Evolutionary conservation across 1,140 invertebrate species (phyloP).

Genomic region (Elymnias hypermnestra): DNA sequence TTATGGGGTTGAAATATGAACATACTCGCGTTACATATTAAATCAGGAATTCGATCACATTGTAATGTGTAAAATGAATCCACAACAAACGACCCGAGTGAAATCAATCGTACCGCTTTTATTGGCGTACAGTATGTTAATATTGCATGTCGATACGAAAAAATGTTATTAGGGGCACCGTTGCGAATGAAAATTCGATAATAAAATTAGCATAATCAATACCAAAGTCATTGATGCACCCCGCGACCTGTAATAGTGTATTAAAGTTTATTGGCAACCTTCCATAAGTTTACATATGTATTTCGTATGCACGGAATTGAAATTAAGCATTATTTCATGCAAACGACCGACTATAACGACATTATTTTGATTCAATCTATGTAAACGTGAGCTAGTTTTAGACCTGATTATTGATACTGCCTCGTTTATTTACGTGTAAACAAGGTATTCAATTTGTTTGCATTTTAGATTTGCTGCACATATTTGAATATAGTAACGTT

Average conservation of each 20-base stretch:
- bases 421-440: slow-evolving; percentile 18
- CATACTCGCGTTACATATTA: too few species aligned
- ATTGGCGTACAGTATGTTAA: slow-evolving; percentile 23
- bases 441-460: neutral
- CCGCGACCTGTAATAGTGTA: slow-evolving; percentile 36
- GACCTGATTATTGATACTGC: slow-evolving; percentile 38
- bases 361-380: slow-evolving; percentile 57
- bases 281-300: slow-evolving; percentile 55
- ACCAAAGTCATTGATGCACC: slow-evolving; percentile 51
- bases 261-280: slow-evolving; percentile 56
- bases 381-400: slow-evolving; percentile 29
- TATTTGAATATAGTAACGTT: too few species aligned
- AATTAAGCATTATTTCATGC: slow-evolving; percentile 67
- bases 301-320: slow-evolving; percentile 55
- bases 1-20: too few species aligned
- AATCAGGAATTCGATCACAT: neutral
- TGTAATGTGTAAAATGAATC: slow-evolving; percentile 1
- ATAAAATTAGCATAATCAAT: slow-evolving; percentile 73
- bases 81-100: slow-evolving; percentile 12
- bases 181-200: slow-evolving; percentile 57
- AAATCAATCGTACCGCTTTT: slow-evolving; percentile 21
- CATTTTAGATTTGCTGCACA: too few species aligned
- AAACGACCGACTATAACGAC: slow-evolving; percentile 47
- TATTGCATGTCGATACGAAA: slow-evolving; percentile 12
- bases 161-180: slow-evolving; percentile 22